Evolutionary conservation across 1,140 invertebrate genomes (phyloP).

Genomic region (Drosophila guanche): DNA sequence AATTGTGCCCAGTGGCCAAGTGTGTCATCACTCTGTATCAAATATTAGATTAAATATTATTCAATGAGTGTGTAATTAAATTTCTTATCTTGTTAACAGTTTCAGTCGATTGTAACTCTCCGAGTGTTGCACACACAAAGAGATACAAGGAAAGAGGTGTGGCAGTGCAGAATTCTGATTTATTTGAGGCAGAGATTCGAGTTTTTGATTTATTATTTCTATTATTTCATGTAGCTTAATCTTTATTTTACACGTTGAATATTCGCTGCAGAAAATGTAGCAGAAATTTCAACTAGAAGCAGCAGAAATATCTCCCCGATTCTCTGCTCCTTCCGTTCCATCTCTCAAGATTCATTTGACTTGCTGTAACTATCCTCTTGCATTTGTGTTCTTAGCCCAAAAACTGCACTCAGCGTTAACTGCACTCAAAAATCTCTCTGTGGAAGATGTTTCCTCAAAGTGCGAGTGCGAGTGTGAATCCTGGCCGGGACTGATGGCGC

Average conservation of each 20-base stretch:
- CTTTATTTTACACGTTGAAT: too few relatives aligned
- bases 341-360: neutral
- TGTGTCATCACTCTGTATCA: neutral
- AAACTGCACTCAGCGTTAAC: conserved; percentile 1
- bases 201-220: neutral
- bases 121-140: neutral
- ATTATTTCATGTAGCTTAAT: neutral
- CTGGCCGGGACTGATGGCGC: conserved; percentile 27
- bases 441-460: conserved; percentile 14
- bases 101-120: neutral
- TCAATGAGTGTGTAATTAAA: neutral
- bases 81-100: neutral
- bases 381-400: neutral
- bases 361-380: neutral
- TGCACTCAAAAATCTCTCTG: conserved; percentile 31
- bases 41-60: neutral
- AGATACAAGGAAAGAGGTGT: too few relatives aligned
- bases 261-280: too few relatives aligned
- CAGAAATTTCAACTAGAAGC: too few relatives aligned
- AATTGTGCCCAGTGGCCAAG: neutral
- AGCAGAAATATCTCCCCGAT: too few relatives aligned
- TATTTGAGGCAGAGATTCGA: too few relatives aligned
- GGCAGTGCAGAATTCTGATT: too few relatives aligned
- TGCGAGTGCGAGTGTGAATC: conserved; percentile 14
- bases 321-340: too few relatives aligned